Conservation (phyloP, 30 jellyfish, hydroid and myxozoan species). For the Pseudorhiza aurosa region DNA sequence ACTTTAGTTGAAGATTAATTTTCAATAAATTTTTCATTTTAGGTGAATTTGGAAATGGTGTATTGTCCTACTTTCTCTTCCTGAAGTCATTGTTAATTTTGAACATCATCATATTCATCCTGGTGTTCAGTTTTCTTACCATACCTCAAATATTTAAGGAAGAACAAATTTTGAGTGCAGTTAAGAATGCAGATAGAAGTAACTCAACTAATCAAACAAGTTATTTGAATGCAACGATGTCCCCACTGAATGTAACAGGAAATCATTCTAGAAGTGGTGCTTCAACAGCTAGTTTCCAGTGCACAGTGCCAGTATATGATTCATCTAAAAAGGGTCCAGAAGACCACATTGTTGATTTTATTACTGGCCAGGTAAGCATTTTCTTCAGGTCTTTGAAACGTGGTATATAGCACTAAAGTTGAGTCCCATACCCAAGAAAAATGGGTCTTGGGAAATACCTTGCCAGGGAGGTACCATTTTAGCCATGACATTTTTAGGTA, state of each 20-base stretch:
- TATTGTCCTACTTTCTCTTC: slow-evolving; percentile 87
- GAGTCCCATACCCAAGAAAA: too few relatives aligned
- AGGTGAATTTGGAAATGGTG: slow-evolving; percentile 98
- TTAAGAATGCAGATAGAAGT: background rate
- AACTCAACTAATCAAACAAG: slow-evolving; percentile 4
- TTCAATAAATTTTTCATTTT: slow-evolving; percentile 28
- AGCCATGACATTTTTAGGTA: too few relatives aligned
- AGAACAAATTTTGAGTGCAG: slow-evolving; percentile 9
- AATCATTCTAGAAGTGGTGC: slow-evolving; percentile 7
- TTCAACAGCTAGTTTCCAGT: background rate
- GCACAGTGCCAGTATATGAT: slow-evolving; percentile 24
- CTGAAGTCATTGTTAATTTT: slow-evolving; percentile 78
- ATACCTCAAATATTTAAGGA: slow-evolving; percentile 79
- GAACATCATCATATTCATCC: slow-evolving; percentile 76
- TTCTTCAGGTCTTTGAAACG: background rate
- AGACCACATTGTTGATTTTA: slow-evolving; percentile 81
- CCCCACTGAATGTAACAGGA: slow-evolving; percentile 15
- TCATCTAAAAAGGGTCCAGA: slow-evolving; percentile 8
- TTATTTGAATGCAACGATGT: background rate
- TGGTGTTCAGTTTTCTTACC: slow-evolving; percentile 82
- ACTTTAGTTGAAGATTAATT: too few relatives aligned
- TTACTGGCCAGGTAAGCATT: slow-evolving; percentile 95
- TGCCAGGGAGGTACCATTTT: too few relatives aligned
- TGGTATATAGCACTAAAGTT: too few relatives aligned
- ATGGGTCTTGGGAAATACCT: too few relatives aligned